A percentile compares a stretch with the other conserved stretches of the same genome.
Conservation (phyloP, 2,113 vertebrate genomes). For the Mustela lutreola region DNA sequence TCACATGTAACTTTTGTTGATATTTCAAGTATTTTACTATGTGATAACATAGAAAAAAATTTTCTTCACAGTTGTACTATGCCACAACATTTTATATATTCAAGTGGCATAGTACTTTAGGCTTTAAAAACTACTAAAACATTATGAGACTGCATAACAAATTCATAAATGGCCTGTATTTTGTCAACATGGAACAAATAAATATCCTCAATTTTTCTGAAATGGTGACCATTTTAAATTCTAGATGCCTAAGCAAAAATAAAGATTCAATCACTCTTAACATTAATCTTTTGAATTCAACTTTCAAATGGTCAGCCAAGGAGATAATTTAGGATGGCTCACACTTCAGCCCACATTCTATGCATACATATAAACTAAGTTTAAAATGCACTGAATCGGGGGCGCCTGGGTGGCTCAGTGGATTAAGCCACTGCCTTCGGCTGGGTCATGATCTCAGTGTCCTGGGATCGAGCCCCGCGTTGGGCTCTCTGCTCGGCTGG, state of each 20-base stretch:
- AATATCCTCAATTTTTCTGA: background rate
- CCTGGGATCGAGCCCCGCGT: too few relatives aligned
- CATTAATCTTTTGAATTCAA: background rate
- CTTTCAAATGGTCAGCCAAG: background rate
- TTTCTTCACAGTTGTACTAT: background rate
- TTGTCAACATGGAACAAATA: background rate
- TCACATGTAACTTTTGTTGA: background rate
- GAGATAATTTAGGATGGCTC: slow-evolving; percentile 4
- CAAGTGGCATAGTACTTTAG: background rate
- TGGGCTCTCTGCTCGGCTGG: too few relatives aligned
- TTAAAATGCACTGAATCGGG: background rate
- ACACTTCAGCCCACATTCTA: background rate
- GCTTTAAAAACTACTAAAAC: slow-evolving; percentile 15
- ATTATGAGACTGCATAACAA: background rate
- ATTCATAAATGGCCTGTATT: slow-evolving; percentile 48
- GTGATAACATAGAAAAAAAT: background rate
- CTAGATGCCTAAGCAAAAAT: background rate
- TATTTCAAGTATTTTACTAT: slow-evolving; percentile 22
- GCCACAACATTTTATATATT: background rate
- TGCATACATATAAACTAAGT: background rate
- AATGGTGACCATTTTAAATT: background rate
- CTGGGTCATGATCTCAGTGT: too few relatives aligned
- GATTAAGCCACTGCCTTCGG: too few relatives aligned
- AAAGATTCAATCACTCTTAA: background rate
- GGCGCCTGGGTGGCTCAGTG: too few relatives aligned